A percentile compares a stretch with the other conserved stretches of the same genome.
Evolutionary conservation across 2,888 invertebrate genomes (phyloP).

Genomic region (Limnephilus auricula): DNA sequence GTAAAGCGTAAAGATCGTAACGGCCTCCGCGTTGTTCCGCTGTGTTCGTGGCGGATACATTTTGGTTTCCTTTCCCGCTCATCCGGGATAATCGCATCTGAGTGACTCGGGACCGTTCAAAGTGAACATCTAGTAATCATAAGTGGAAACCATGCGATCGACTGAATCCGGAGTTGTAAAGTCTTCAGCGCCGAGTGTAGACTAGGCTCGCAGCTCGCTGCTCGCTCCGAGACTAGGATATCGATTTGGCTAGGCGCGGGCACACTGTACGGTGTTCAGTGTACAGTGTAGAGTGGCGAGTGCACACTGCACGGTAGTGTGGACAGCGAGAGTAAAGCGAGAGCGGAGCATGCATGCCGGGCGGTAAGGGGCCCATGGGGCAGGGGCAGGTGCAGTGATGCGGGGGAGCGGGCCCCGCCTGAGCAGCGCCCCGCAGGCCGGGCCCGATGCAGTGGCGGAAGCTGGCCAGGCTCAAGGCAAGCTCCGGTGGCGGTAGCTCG

Average conservation of each 20-base stretch:
- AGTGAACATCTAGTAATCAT: neutral
- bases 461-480: slow-evolving; percentile 87
- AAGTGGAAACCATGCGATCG: slow-evolving; percentile 30
- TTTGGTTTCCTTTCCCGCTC: slow-evolving; percentile 25
- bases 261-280: slow-evolving; percentile 16
- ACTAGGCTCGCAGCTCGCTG: too few relatives aligned
- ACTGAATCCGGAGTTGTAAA: slow-evolving; percentile 2
- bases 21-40: slow-evolving; percentile 36
- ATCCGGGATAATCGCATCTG: slow-evolving; percentile 19
- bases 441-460: slow-evolving; percentile 91
- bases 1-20: neutral
- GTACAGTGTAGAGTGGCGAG: neutral
- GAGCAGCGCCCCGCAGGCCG: slow-evolving; percentile 77
- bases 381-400: slow-evolving; percentile 59
- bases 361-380: slow-evolving; percentile 54
- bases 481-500: slow-evolving; percentile 82
- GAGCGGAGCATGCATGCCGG: slow-evolving; percentile 10
- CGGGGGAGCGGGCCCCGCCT: slow-evolving; percentile 70
- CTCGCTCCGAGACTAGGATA: slow-evolving; percentile 31
- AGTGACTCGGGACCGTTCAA: slow-evolving; percentile 16
- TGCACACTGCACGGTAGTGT: neutral
- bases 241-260: slow-evolving; percentile 47
- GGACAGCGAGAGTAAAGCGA: slow-evolving; percentile 6
- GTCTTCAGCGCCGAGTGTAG: neutral
- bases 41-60: slow-evolving; percentile 21